Base-by-base conservation (phyloP, 2,113 vertebrate genomes). In the Pteropus alecto region DNA sequence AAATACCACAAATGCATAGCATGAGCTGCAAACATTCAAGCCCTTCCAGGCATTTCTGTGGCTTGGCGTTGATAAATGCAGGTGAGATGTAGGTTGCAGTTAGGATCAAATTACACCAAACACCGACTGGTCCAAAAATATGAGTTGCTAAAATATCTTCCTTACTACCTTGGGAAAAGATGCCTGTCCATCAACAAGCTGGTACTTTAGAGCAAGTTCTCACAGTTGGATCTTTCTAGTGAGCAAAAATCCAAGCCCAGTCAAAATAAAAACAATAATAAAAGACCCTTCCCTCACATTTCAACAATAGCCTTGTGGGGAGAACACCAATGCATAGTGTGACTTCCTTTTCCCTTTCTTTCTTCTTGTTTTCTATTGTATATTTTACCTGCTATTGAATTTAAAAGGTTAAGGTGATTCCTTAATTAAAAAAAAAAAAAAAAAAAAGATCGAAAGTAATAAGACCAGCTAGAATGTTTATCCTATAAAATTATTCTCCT, bases 61-160 rank as follows among this genome's bases (percentile, higher is more conserved):
- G 98, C 98, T 98, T 99, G 99, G 99, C 98, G 68, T 98, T 99
- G 99, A 99, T 99, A 98, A 99, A 99, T 99, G 99, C 98, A 98
- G 98, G 99, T 99, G 98, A 99, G 98, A 96, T 98, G 99, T 98
- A 98, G 88, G 97, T 98, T 99, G 99, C 98, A 99, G 98, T 99
- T 99, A 99, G 98, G 98, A 98, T 99, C 98, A 71, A 97, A 98
- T 99, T 99, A 99, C 99, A 98, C 94, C 97, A 98, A 98, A 97
- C 98, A 96, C 79, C 96, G 97, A 96, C 97, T 98, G 98, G 93
- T 97, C 94, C 84, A 94, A 98, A 98, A 97, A 86, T 96, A 91
- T 88, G 71, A 94, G 93, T 97, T 98, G 87, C 97, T 98, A 97
- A 98, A 98, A 97, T 93, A 94, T 84, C 73, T 94, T 97, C 95